These are phyloP conservation scores for Chaetura pelagica DNA, from an alignment of 2,113 vertebrate species.

Conservation along the genomic window DNA sequence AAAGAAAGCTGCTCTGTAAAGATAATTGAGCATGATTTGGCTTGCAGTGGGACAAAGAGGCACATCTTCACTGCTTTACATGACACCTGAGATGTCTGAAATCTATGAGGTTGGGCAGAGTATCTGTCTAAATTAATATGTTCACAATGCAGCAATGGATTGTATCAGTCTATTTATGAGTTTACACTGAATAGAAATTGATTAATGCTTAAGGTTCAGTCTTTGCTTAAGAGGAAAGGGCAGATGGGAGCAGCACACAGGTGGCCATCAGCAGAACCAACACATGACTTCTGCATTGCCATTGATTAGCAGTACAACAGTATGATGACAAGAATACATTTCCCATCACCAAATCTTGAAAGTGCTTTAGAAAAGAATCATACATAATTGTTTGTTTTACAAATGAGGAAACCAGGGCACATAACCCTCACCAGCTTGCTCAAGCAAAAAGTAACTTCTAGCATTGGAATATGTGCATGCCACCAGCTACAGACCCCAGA, in stretches of 20 bases:
- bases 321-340: neutral
- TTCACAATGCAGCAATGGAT: neutral
- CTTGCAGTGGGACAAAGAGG: neutral
- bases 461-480: neutral
- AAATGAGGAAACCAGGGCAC: neutral
- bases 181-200: neutral
- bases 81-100: neutral
- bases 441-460: neutral
- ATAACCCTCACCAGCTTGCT: neutral
- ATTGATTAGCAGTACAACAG: neutral
- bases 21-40: neutral
- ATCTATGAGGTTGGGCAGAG: neutral
- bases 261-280: neutral
- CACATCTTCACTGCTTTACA: neutral
- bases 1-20: neutral
- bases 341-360: neutral
- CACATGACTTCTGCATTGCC: neutral
- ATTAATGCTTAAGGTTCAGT: neutral
- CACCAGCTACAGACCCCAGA: neutral
- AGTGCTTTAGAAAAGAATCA: neutral
- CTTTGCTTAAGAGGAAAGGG: neutral
- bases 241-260: neutral
- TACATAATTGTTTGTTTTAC: neutral
- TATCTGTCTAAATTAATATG: neutral
- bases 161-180: neutral